Percentiles rank a stretch among this genome's conserved stretches.
Evolutionary conservation across 2,113 vertebrate genomes (phyloP).

Genomic region (Poeciliopsis occidentalis): DNA sequence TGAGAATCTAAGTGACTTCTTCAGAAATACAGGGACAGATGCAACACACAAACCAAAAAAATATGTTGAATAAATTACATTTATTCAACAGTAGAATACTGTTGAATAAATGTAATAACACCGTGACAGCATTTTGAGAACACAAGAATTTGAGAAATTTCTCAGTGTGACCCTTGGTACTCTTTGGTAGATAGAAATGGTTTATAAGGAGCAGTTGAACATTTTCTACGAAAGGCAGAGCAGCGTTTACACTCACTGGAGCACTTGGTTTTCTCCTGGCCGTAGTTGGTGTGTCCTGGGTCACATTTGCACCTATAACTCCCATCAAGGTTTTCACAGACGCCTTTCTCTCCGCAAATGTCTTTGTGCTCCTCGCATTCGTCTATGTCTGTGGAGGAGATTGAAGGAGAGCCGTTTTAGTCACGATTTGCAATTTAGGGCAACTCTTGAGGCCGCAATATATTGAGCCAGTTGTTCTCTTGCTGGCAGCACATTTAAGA

Average conservation of each 20-base stretch:
- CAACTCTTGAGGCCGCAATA: background rate
- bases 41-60: no score
- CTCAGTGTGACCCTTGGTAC: no score
- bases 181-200: background rate
- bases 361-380: constrained; percentile 51
- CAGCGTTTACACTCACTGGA: constrained; percentile 56
- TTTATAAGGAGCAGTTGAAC: background rate
- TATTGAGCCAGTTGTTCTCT: background rate
- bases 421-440: background rate
- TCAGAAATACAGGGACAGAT: no score
- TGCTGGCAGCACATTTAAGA: background rate
- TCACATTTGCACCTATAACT: constrained; percentile 72
- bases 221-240: no score
- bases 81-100: no score
- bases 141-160: no score
- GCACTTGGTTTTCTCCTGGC: constrained; percentile 56
- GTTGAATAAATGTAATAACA: no score
- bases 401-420: background rate
- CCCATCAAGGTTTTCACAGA: constrained; percentile 61
- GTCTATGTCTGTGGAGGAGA: constrained; percentile 65
- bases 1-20: no score
- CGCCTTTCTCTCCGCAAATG: constrained; percentile 65
- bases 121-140: no score
- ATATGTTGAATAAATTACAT: no score
- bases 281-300: constrained; percentile 72